Evolutionary conservation across 2,113 vertebrate genomes (phyloP).

Genomic region (Nesospiza acunhae): DNA sequence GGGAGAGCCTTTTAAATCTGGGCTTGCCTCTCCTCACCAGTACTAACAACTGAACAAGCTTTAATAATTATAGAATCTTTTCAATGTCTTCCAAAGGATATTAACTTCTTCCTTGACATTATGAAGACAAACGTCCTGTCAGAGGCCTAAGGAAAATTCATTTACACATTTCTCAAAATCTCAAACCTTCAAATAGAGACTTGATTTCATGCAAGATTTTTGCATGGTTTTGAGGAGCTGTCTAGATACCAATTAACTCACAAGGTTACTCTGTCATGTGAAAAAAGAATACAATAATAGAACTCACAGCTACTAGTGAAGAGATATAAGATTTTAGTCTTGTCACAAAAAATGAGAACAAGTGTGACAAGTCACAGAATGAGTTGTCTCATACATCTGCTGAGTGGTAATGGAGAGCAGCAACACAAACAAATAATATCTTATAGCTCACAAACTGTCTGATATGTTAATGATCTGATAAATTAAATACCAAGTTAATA

Average conservation of each 20-base stretch:
- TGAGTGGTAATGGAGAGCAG: neutral
- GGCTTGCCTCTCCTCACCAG: neutral
- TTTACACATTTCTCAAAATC: neutral
- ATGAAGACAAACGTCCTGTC: neutral
- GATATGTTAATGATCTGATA: neutral
- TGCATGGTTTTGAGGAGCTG: neutral
- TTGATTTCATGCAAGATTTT: neutral
- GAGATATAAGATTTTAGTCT: neutral
- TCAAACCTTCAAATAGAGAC: neutral
- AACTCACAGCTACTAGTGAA: neutral
- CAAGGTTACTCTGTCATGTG: neutral
- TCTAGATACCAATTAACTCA: neutral
- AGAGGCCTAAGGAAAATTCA: neutral
- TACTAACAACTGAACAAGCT: neutral
- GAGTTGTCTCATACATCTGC: neutral
- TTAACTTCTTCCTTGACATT: neutral
- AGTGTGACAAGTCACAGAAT: neutral
- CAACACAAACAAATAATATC: neutral
- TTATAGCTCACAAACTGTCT: neutral
- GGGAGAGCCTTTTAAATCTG: neutral
- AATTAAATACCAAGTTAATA: neutral
- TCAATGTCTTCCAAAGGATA: neutral
- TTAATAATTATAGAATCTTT: neutral
- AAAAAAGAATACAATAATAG: neutral
- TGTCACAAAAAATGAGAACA: neutral